phyloP scores from a whole-genome alignment of 1,140 invertebrate species.

The Dufourea novaeangliae region DNA sequence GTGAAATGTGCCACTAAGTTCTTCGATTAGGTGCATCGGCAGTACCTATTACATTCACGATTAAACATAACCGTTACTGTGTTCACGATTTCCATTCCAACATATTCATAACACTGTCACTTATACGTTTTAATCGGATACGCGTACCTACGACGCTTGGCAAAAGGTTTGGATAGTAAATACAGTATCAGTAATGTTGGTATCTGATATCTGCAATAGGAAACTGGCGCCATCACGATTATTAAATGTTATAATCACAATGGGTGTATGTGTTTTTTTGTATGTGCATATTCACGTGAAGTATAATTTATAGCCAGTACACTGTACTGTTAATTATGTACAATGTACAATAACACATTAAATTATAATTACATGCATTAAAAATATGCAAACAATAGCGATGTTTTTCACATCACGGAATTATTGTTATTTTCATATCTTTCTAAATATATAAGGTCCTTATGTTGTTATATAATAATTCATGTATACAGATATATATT shows the following conservation, averaged over 20 bases:
- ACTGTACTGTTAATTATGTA: background rate
- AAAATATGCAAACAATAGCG: background rate
- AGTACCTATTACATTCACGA: background rate
- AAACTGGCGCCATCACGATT: conserved; percentile 39
- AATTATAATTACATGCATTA: background rate
- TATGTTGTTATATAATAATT: conserved; percentile 31
- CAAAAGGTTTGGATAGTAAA: conserved; percentile 37
- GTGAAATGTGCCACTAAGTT: conserved; percentile 27
- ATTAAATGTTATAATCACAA: conserved; percentile 28
- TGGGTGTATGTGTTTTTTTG: background rate
- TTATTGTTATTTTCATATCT: background rate
- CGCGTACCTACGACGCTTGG: conserved; percentile 30
- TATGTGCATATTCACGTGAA: background rate
- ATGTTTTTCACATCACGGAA: background rate
- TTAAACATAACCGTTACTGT: background rate
- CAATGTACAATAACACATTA: background rate
- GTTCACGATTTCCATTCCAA: background rate
- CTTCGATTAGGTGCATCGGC: background rate
- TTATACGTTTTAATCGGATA: conserved; percentile 29
- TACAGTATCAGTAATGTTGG: conserved; percentile 38
- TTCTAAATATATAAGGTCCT: background rate
- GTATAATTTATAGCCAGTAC: background rate
- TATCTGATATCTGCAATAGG: conserved; percentile 35
- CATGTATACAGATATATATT: background rate
- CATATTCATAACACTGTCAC: conserved; percentile 7